Conservation (phyloP, 2,113 vertebrate species). For the Oryzias curvinotus region DNA sequence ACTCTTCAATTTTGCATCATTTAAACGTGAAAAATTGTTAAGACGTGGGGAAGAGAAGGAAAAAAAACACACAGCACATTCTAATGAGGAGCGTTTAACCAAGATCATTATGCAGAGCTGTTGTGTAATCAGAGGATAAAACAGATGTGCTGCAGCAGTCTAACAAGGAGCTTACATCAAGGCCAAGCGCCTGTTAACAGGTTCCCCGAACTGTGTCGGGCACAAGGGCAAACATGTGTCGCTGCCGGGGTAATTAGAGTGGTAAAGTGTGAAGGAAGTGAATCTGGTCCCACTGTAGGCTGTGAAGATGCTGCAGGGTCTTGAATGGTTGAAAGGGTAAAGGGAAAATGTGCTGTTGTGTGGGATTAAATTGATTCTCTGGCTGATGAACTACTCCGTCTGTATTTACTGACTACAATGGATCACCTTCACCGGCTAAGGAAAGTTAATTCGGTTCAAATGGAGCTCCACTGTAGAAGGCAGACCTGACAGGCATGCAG, state of each 20-base stretch:
- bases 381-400: neutral
- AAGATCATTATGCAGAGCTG: constrained; percentile 8
- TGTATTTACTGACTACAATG: neutral
- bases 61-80: neutral
- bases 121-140: constrained; percentile 22
- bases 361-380: neutral
- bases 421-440: no score
- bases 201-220: constrained; percentile 2
- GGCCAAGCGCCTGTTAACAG: constrained; percentile 16
- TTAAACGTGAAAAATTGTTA: neutral
- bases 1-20: neutral
- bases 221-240: constrained; percentile 12
- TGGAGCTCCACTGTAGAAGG: no score
- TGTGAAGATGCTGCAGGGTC: neutral
- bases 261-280: neutral
- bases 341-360: constrained; percentile 5
- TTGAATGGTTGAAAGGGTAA: neutral
- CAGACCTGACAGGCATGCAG: no score
- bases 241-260: neutral
- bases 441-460: no score
- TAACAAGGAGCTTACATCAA: constrained; percentile 15
- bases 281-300: constrained; percentile 6
- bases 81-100: neutral
- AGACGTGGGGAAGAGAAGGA: neutral
- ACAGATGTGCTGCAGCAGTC: constrained; percentile 3